Evolutionary conservation across 2,888 invertebrate species (phyloP), one percentile per base, ranked within the genome.

Genomic region (Catocala sponsa): DNA sequence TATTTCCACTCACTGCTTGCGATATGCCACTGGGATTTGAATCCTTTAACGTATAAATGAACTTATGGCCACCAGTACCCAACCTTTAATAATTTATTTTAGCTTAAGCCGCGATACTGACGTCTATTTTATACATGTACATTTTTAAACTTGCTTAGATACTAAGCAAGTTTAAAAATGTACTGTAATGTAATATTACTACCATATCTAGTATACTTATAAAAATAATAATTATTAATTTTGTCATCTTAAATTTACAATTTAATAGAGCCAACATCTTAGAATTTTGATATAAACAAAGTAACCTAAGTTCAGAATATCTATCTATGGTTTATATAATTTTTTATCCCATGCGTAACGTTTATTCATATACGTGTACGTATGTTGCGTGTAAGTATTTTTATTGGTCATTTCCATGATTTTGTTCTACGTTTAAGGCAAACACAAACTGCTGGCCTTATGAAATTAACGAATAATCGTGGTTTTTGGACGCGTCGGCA

Each of bases 31-130:
- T 44, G 87, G 83, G 86, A 78, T 78, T 76, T 73, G 76, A 80
- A 79, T 85, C 79, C 84, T 78, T 78, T 78, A 82, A 87, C 78
- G 83, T 82, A 83, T 86, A 86, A 87, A 87, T 85, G 79, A 81
- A 85, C 79, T 85, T 87, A 85, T 84, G 82, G 82, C 80, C 81
- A 83, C 55, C 38, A 48, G 47, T 63, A 53, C 0, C 55, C 38
- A 48, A 55, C 63, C 76, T 80, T 83, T 80, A 84, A 81, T 84
- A 80, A 81, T 80, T 78, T 79, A 87, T 78, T 77, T 25, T 12
- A 6, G 25, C 25, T 48, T 9, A 33, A 48, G 6, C 48, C 12
- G n/a, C 48, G 25, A 9, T 4, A 33, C 4, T 33, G 9, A 48
- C 11, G 33, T 33, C 11, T 48, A 5, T 1, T 15, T 32, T 11